Percentiles rank a stretch among this genome's conserved stretches.
These are phyloP conservation scores for Nomada lathburiana DNA, from an alignment of 2,888 invertebrate species.

Conservation along the genomic window DNA sequence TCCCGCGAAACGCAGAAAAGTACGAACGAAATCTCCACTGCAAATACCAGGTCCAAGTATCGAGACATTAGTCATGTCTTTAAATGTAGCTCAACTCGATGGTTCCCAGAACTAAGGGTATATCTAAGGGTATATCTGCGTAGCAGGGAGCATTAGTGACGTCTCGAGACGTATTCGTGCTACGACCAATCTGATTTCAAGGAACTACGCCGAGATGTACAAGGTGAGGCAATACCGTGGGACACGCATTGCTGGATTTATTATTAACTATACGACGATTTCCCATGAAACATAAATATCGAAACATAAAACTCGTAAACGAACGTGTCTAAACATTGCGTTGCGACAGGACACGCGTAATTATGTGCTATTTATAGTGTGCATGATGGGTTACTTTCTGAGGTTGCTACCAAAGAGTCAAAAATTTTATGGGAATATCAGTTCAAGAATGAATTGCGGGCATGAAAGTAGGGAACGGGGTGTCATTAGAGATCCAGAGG, in stretches of 20 bases:
- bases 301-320: neutral
- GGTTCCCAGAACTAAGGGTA: slow-evolving; percentile 28
- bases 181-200: slow-evolving; percentile 16
- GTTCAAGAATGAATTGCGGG: slow-evolving; percentile 72
- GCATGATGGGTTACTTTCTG: neutral
- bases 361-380: slow-evolving; percentile 21
- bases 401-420: slow-evolving; percentile 38
- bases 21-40: slow-evolving; percentile 49
- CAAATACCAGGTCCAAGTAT: slow-evolving; percentile 68
- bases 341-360: neutral
- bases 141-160: slow-evolving; percentile 60
- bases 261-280: slow-evolving; percentile 50
- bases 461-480: slow-evolving; percentile 65
- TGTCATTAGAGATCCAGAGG: slow-evolving; percentile 79
- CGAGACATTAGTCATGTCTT: slow-evolving; percentile 78
- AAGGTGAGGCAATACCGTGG: slow-evolving; percentile 10
- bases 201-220: slow-evolving; percentile 45
- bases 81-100: slow-evolving; percentile 72
- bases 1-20: slow-evolving; percentile 49
- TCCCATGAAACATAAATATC: too few species aligned
- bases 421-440: slow-evolving; percentile 66
- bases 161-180: slow-evolving; percentile 56
- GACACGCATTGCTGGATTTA: slow-evolving; percentile 13
- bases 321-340: neutral
- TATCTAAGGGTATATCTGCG: slow-evolving; percentile 23